Percentiles rank a stretch among this genome's conserved stretches.
These are phyloP conservation scores for Pseudachorutes palmiensis DNA, from an alignment of 1,140 invertebrate species.

Conservation along the genomic window DNA sequence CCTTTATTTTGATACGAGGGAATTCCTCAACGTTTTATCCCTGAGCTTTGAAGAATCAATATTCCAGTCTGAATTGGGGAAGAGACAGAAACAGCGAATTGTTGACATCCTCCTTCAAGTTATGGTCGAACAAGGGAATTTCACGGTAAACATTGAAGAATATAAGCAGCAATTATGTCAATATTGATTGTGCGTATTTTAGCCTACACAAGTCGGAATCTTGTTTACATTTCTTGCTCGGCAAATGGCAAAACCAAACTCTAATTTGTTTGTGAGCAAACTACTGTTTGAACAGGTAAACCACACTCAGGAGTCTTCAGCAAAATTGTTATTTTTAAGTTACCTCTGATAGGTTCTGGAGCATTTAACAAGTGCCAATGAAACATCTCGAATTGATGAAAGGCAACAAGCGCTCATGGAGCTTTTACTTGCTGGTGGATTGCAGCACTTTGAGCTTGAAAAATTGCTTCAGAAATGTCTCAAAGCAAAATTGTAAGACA, in stretches of 20 bases:
- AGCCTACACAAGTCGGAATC: conserved; percentile 55
- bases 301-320: conserved; percentile 2
- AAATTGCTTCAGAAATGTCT: conserved; percentile 53
- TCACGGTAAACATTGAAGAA: conserved; percentile 47
- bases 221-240: conserved; percentile 65
- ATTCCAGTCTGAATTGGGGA: conserved; percentile 61
- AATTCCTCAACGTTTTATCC: conserved; percentile 81
- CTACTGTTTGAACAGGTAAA: conserved; percentile 51
- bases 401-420: conserved; percentile 71
- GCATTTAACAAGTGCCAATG: conserved; percentile 47
- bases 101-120: conserved; percentile 72
- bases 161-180: neutral
- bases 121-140: conserved; percentile 59
- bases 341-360: conserved; percentile 50
- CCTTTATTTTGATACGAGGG: conserved; percentile 74
- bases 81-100: conserved; percentile 64
- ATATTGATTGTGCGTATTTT: conserved; percentile 17
- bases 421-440: conserved; percentile 59
- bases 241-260: conserved; percentile 51
- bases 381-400: conserved; percentile 55
- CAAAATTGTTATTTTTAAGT: neutral
- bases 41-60: conserved; percentile 80
- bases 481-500: conserved; percentile 57
- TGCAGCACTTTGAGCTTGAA: conserved; percentile 53
- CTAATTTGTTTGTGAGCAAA: conserved; percentile 44